phyloP scores from a whole-genome alignment of 2,797 vertebrate genomes.

The Anisognathus igniventris region DNA sequence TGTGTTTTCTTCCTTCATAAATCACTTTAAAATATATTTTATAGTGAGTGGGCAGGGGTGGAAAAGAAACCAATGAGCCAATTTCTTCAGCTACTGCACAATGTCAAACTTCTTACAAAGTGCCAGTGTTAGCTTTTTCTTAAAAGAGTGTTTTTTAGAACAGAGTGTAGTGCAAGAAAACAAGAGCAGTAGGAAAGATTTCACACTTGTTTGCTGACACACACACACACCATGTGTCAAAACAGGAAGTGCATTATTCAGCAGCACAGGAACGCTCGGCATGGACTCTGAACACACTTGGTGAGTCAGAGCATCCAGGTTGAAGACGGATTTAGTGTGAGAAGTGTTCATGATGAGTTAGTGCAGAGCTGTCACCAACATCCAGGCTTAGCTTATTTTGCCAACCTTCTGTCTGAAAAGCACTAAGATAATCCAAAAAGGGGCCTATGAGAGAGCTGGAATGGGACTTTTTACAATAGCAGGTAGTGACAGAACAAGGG shows the following conservation, averaged over 20 bases:
- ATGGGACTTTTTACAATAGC: background rate
- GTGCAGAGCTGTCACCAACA: background rate
- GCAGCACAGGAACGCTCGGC: background rate
- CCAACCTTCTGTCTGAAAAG: background rate
- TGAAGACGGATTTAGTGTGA: background rate
- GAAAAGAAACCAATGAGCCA: background rate
- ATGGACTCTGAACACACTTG: fast-evolving
- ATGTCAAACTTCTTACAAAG: fast-evolving
- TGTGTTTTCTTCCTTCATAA: background rate
- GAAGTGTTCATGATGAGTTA: background rate
- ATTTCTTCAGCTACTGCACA: background rate
- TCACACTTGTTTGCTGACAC: background rate
- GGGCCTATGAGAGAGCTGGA: background rate
- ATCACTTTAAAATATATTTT: background rate
- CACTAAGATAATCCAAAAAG: background rate
- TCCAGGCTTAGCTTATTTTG: background rate
- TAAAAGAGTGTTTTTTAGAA: background rate
- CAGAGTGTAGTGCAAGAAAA: background rate
- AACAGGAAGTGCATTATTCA: conserved; percentile 30
- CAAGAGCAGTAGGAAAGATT: background rate
- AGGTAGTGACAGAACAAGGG: background rate
- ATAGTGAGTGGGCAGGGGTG: background rate
- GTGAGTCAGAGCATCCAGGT: background rate
- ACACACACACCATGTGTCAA: background rate
- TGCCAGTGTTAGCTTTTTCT: background rate